These are phyloP conservation scores for Thunnus albacares DNA, from an alignment of 2,797 vertebrate genomes.

Conservation along the genomic window DNA sequence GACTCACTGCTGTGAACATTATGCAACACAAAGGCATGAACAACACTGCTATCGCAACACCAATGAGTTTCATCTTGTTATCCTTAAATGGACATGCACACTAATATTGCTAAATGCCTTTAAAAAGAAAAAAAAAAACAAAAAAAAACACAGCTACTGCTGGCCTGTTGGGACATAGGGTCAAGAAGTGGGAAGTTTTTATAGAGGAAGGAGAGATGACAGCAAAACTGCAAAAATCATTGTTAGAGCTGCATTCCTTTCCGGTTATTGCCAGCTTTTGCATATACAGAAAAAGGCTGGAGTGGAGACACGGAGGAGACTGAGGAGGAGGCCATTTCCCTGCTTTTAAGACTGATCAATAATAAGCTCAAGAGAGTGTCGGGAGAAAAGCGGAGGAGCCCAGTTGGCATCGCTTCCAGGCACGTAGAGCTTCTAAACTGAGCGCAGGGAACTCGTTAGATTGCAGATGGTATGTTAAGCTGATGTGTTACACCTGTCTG, in stretches of 20 bases:
- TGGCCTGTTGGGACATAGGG: conserved; percentile 39
- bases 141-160: conserved; percentile 19
- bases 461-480: conserved; percentile 49
- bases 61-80: conserved; percentile 37
- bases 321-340: conserved; percentile 42
- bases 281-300: conserved; percentile 21
- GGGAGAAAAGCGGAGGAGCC: conserved; percentile 21
- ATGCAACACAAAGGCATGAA: conserved; percentile 57
- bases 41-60: conserved; percentile 36
- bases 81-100: conserved; percentile 42
- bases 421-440: conserved; percentile 35
- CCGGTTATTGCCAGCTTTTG: conserved; percentile 28
- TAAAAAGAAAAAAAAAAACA: conserved; percentile 21
- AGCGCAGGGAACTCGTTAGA: conserved; percentile 41
- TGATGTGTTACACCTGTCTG: conserved; percentile 61
- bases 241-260: conserved; percentile 51
- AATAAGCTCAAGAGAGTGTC: conserved; percentile 49
- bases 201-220: conserved; percentile 33
- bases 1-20: conserved; percentile 48
- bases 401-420: conserved; percentile 44
- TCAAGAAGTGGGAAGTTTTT: conserved; percentile 26
- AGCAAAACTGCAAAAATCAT: conserved; percentile 45
- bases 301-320: conserved; percentile 62
- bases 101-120: conserved; percentile 43
- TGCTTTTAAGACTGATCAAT: conserved; percentile 80